Evolutionary conservation across 2,797 vertebrate genomes (phyloP).

Genomic region (Thalassophryne amazonica): DNA sequence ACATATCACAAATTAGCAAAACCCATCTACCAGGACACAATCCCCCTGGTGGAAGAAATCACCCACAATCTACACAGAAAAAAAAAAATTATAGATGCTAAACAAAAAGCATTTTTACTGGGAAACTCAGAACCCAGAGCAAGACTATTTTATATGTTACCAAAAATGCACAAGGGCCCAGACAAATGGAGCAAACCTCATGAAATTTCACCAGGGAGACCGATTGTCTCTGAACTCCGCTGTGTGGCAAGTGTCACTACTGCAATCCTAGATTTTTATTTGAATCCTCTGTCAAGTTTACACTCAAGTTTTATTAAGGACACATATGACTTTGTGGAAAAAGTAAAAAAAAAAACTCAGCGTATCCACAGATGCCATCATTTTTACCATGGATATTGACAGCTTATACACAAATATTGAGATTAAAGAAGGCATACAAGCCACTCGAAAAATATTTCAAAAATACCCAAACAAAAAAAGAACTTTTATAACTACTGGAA

Average conservation of each 20-base stretch:
- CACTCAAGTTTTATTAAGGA: slow-evolving; percentile 1
- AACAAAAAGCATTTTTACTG: not conserved
- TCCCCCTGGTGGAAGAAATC: no score
- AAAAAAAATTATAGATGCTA: not conserved
- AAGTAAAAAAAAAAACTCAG: not conserved
- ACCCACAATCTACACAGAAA: no score
- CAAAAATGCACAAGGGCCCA: not conserved
- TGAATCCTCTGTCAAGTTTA: not conserved
- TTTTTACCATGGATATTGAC: slow-evolving; percentile 9
- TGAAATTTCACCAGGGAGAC: not conserved
- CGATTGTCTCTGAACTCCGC: not conserved
- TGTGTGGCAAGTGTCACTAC: not conserved
- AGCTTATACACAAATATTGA: slow-evolving; percentile 2
- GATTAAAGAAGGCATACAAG: not conserved
- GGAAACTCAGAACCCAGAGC: not conserved
- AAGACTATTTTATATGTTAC: not conserved
- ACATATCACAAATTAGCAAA: not conserved
- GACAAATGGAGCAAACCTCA: not conserved
- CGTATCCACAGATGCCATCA: not conserved
- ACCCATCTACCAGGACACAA: not conserved
- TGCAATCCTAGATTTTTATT: not conserved
- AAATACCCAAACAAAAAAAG: no score
- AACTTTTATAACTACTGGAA: slow-evolving; percentile 3
- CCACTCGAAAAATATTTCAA: no score
- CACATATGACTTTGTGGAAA: not conserved